Conservation (phyloP, 2,888 invertebrate species). For the Dolichopus griseipennis region DNA sequence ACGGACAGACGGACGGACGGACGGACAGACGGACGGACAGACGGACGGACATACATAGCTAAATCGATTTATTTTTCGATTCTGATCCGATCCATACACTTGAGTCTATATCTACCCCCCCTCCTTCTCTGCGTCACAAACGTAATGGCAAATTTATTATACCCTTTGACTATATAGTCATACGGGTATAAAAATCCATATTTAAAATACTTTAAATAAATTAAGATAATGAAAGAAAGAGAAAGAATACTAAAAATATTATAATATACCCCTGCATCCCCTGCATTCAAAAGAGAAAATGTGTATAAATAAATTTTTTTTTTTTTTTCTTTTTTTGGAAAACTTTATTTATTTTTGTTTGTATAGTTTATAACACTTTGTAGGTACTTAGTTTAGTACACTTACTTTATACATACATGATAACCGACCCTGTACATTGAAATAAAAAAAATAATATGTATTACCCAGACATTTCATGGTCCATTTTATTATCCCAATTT, state of each 20-base stretch:
- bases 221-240: not conserved
- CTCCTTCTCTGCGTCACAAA: no score
- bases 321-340: not conserved
- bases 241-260: not conserved
- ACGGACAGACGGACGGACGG: no score
- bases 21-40: no score
- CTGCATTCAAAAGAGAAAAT: not conserved
- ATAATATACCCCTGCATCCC: not conserved
- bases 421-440: not conserved
- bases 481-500: conserved; percentile 4
- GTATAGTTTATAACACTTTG: not conserved
- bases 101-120: no score
- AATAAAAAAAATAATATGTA: not conserved
- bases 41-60: no score
- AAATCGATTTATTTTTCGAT: no score
- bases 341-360: not conserved
- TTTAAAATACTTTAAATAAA: not conserved
- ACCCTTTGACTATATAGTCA: no score
- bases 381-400: not conserved
- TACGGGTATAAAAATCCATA: no score
- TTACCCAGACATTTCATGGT: not conserved
- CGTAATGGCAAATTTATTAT: no score
- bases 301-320: not conserved
- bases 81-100: no score
- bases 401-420: no score